phyloP scores from a whole-genome alignment of 92 coral and sea anemone genomes.

The Actinernus sp. region DNA sequence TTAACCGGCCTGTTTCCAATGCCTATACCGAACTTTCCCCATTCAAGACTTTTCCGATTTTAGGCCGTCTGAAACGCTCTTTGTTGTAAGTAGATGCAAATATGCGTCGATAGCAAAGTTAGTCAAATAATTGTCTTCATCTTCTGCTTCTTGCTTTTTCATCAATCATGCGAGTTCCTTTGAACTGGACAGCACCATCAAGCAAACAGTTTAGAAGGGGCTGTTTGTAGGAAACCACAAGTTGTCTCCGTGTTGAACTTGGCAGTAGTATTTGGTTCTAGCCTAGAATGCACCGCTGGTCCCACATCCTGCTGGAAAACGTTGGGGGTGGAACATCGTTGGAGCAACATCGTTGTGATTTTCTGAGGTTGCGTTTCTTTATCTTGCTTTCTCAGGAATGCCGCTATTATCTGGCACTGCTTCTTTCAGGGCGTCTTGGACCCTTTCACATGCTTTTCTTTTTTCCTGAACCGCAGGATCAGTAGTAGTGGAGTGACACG shows the following conservation, averaged over 20 bases:
- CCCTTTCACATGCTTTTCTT: too few relatives aligned
- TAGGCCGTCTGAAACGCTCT: conserved; percentile 2
- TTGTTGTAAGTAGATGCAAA: conserved; percentile 14
- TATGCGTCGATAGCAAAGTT: too few relatives aligned
- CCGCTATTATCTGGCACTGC: too few relatives aligned
- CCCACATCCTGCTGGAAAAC: conserved; percentile 27
- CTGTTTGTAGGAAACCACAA: conserved; percentile 43
- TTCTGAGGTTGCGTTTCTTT: too few relatives aligned
- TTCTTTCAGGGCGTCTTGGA: conserved; percentile 1
- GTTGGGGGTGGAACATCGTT: conserved; percentile 7
- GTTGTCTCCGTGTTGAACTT: conserved; percentile 28
- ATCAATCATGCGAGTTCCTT: conserved; percentile 37
- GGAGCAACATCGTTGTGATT: too few relatives aligned
- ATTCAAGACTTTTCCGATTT: conserved; percentile 13
- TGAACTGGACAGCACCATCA: conserved; percentile 47
- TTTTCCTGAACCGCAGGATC: too few relatives aligned
- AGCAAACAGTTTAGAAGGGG: conserved; percentile 56
- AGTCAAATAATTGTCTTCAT: conserved; percentile 57
- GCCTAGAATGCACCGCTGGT: conserved; percentile 45
- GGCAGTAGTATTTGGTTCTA: conserved; percentile 28
- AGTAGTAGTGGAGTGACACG: too few relatives aligned
- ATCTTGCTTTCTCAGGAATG: too few relatives aligned
- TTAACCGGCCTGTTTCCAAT: conserved; percentile 26
- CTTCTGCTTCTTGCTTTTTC: conserved; percentile 2
- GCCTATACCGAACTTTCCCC: conserved; percentile 42